These are phyloP conservation scores for Potorous gilbertii DNA, from an alignment of 2,797 vertebrate genomes.

Conservation along the genomic window DNA sequence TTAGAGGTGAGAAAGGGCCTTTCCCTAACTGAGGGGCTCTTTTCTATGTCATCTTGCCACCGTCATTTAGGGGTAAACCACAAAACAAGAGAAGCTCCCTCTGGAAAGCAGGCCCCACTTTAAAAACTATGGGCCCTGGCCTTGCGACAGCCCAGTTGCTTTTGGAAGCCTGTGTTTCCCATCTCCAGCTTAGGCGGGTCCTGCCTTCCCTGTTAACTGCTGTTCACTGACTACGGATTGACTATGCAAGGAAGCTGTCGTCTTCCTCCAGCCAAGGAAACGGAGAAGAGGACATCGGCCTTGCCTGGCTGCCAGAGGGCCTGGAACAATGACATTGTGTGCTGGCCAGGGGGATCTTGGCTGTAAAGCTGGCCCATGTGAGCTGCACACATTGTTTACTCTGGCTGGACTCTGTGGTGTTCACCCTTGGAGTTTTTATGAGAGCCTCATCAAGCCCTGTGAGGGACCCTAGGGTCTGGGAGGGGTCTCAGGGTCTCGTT, in stretches of 20 bases:
- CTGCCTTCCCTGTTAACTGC: neutral
- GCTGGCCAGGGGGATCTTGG: neutral
- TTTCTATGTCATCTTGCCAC: neutral
- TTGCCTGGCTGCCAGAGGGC: neutral
- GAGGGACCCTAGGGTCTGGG: neutral
- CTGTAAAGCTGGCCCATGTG: neutral
- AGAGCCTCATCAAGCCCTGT: neutral
- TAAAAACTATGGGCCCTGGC: too few species aligned
- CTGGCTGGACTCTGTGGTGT: neutral
- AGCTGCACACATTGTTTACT: neutral
- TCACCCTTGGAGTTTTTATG: neutral
- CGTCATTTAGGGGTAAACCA: neutral
- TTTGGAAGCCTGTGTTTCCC: constrained; percentile 2
- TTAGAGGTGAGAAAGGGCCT: neutral
- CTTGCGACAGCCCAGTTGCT: neutral
- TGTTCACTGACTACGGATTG: neutral
- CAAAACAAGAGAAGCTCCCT: neutral
- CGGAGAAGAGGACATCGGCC: neutral
- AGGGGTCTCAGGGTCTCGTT: neutral
- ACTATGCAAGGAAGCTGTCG: neutral
- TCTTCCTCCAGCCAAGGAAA: neutral
- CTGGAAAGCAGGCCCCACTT: neutral
- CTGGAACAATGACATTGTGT: neutral
- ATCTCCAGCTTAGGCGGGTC: neutral
- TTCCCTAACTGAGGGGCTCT: neutral